phyloP scores from a whole-genome alignment of 2,888 invertebrate species.

The Plagiodera versicolora region DNA sequence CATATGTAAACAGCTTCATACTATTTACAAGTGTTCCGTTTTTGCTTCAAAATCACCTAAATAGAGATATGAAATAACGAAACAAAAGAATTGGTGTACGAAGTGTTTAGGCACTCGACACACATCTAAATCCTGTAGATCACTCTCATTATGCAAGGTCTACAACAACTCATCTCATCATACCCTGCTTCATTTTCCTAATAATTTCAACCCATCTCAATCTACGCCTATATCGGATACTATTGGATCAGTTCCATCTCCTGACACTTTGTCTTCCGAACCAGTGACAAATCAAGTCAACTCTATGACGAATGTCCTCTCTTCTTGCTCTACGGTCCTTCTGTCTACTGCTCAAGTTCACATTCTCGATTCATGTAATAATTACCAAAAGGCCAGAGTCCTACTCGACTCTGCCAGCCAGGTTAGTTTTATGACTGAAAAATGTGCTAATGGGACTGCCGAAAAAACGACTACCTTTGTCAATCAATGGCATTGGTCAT shows the following conservation, averaged over 20 bases:
- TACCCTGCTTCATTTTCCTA: not conserved
- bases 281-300: not conserved
- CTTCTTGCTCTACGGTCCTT: not conserved
- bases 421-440: not conserved
- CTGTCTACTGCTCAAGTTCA: not conserved
- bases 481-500: not conserved
- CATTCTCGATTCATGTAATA: too few species aligned
- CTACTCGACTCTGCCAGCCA: not conserved
- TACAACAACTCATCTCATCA: constrained; percentile 2
- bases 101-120: not conserved
- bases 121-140: not conserved
- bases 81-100: constrained; percentile 8
- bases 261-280: not conserved
- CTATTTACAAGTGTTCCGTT: constrained; percentile 6
- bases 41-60: not conserved
- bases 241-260: too few species aligned
- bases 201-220: too few species aligned
- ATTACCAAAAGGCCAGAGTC: too few species aligned
- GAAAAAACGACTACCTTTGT: not conserved
- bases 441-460: not conserved
- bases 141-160: not conserved
- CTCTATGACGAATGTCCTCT: not conserved
- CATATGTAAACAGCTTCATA: not conserved
- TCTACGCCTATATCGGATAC: too few species aligned
- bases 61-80: not conserved